Evolutionary conservation across 2,797 vertebrate genomes (phyloP), one percentile per base, ranked within the genome.

Genomic region (Platalea minor): DNA sequence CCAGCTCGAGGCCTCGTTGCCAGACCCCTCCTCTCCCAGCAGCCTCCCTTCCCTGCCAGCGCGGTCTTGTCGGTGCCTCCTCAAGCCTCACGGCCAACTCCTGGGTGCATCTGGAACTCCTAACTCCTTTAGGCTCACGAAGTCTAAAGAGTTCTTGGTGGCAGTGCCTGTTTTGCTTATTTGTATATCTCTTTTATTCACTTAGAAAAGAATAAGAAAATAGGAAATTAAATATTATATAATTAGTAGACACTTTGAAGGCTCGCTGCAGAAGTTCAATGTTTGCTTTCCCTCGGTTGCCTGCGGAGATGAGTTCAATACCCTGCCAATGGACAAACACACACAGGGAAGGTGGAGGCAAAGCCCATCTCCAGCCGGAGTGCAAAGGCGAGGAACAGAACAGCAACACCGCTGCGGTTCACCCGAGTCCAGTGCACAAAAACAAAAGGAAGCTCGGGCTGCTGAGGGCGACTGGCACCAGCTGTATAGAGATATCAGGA

Each of bases 361-460:
- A 68, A 90, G 23, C 41, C 28, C 75, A 45, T 64, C 28, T 54
- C 41, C 70, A 8, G 29, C 78, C 67, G 7, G 50, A 2, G 13
- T 43, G 80, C 23, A 31, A 78, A 83, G 29, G 25, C 48, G 19
- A 64, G 75, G 75, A 91, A 72, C 80, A 93, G 90, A 87, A 31
- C 80, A 82, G 88, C 43, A 61, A 26, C 60, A 61, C 79, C 5
- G 16, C 75, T 37, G 64, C 3, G 41, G 94, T 77, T 93, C 94
- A 96, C 68, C 80, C 63, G 2, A 93, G 97, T 95, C 97, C 96
- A 96, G 37, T 6, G 59, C 67, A 89, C 85, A 83, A 56, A 56
- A 77, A 97, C 96, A 97, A 96, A 75, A 89, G 88, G 77, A 69
- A 65, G 77, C 95, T 89, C 7, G 63, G 91, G 91, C 81, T 48